phyloP scores from a whole-genome alignment of 2,113 vertebrate species.

The Stegastes partitus region DNA sequence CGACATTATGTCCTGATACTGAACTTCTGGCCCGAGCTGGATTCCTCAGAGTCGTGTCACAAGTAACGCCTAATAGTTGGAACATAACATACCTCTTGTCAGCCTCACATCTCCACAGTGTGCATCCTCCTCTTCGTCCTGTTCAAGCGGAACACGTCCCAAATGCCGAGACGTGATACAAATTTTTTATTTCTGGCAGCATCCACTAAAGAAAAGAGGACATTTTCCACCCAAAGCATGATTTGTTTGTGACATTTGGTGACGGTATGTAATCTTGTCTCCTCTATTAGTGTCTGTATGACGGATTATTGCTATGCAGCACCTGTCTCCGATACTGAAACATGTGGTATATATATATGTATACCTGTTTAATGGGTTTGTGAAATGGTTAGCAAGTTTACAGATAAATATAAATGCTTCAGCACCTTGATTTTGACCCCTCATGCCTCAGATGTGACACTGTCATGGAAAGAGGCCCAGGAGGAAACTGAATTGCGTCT shows the following conservation, averaged over 20 bases:
- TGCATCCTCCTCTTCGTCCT: neutral
- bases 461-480: slow-evolving; percentile 49
- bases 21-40: slow-evolving; percentile 1
- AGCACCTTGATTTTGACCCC: slow-evolving; percentile 40
- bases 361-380: slow-evolving; percentile 5
- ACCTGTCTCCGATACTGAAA: slow-evolving; percentile 1
- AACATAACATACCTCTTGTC: slow-evolving; percentile 17
- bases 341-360: neutral
- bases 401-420: slow-evolving; percentile 11
- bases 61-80: slow-evolving; percentile 59
- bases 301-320: neutral
- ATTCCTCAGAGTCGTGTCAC: slow-evolving; percentile 62
- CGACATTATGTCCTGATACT: neutral
- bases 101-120: slow-evolving; percentile 11
- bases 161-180: neutral
- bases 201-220: neutral
- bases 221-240: neutral
- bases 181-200: neutral
- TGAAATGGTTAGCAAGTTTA: slow-evolving; percentile 11
- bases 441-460: slow-evolving; percentile 45
- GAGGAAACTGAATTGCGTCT: slow-evolving; percentile 69
- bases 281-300: neutral
- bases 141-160: neutral
- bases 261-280: neutral
- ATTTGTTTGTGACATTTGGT: neutral